Conservation (phyloP, 2,888 invertebrate species). For the Dorcus hopei region DNA sequence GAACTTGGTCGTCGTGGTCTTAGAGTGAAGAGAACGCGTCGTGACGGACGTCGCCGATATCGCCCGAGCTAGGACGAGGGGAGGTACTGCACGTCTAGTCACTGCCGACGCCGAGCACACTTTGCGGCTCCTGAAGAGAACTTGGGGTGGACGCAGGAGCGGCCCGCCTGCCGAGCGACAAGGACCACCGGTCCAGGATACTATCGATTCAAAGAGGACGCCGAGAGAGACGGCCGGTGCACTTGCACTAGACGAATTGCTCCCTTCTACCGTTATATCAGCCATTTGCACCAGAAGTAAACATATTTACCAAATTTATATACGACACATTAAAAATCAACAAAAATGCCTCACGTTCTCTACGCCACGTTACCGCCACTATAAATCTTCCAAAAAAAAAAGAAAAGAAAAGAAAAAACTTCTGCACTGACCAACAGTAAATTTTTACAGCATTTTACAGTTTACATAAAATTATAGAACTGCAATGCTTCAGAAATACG, state of each 20-base stretch:
- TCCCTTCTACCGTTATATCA: conserved; percentile 11
- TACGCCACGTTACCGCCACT: too few relatives aligned
- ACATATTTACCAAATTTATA: conserved; percentile 5
- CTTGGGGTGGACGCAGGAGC: conserved; percentile 46
- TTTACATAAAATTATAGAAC: too few relatives aligned
- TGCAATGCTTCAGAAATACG: too few relatives aligned
- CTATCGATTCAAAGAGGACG: conserved; percentile 39
- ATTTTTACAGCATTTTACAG: too few relatives aligned
- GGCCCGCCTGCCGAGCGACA: conserved; percentile 43
- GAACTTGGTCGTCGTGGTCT: conserved; percentile 33
- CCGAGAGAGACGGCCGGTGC: conserved; percentile 24
- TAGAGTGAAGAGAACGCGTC: conserved; percentile 24
- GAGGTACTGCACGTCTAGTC: conserved; percentile 47
- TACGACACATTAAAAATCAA: conserved; percentile 1
- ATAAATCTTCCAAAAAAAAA: too few relatives aligned
- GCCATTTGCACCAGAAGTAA: conserved; percentile 8
- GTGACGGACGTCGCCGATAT: conserved; percentile 14
- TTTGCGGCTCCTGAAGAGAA: conserved; percentile 47
- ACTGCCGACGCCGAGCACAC: conserved; percentile 56
- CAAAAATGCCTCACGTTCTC: neutral
- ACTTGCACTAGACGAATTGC: conserved; percentile 23
- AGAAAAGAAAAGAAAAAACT: too few relatives aligned
- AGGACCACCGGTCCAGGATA: conserved; percentile 38
- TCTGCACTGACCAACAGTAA: too few relatives aligned
- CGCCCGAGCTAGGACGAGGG: conserved; percentile 38